A percentile compares a stretch with the other conserved stretches of the same genome.
phyloP scores from a whole-genome alignment of 2,888 invertebrate species.

The Osmoderma eremita region DNA sequence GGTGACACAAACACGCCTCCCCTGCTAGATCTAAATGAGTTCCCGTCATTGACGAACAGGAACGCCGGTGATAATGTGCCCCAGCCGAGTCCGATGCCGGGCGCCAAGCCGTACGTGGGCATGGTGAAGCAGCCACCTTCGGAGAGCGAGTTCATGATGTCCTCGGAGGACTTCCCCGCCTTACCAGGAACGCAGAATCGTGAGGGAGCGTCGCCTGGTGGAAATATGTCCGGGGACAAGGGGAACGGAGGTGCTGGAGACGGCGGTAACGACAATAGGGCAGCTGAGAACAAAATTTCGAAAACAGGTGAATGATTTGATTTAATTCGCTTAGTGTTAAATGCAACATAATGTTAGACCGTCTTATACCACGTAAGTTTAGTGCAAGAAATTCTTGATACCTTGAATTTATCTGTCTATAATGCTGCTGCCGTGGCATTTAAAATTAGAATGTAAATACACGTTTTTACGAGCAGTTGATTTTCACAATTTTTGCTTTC shows the following conservation, averaged over 20 bases:
- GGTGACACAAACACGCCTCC: conserved; percentile 76
- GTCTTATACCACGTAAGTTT: too few relatives aligned
- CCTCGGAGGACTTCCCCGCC: conserved; percentile 99
- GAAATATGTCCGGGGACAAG: conserved; percentile 64
- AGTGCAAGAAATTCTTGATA: too few relatives aligned
- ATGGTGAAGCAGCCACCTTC: conserved; percentile 95
- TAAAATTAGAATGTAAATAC: too few relatives aligned
- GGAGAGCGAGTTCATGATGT: conserved; percentile 96
- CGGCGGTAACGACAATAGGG: conserved; percentile 49
- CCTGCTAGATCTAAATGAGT: conserved; percentile 90
- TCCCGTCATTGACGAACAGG: conserved; percentile 90
- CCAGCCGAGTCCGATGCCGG: conserved; percentile 85
- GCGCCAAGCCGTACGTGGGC: conserved; percentile 94
- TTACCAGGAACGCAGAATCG: conserved; percentile 90
- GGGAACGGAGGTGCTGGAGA: conserved; percentile 61
- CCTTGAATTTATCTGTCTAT: too few relatives aligned
- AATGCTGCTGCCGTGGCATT: too few relatives aligned
- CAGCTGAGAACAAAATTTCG: conserved; percentile 55
- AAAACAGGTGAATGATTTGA: conserved; percentile 53
- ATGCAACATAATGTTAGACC: too few relatives aligned
- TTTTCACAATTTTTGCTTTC: too few relatives aligned
- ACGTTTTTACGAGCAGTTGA: too few relatives aligned
- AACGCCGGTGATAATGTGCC: conserved; percentile 80
- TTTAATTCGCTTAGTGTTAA: too few relatives aligned
- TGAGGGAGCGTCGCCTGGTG: conserved; percentile 75